Evolutionary conservation across 2,797 vertebrate genomes (phyloP).

Genomic region (Sphaeramia orbicularis): DNA sequence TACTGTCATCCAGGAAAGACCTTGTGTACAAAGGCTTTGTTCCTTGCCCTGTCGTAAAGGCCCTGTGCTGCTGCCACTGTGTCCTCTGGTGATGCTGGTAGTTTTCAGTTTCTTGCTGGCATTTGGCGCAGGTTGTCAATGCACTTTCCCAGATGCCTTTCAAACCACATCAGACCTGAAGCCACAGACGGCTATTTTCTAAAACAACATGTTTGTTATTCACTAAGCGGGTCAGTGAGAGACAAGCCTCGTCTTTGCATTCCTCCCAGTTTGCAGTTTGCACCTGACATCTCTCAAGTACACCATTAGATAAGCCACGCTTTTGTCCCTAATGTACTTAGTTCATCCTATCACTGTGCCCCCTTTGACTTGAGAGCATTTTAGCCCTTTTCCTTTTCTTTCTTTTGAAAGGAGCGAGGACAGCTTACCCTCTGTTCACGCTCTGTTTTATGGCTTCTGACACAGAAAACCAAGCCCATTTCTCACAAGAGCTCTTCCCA

Average conservation of each 20-base stretch:
- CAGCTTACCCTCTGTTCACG: slow-evolving; percentile 42
- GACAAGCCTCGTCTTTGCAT: slow-evolving; percentile 40
- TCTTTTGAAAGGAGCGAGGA: slow-evolving; percentile 27
- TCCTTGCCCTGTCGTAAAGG: too few species aligned
- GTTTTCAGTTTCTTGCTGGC: slow-evolving; percentile 21
- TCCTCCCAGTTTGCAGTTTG: slow-evolving; percentile 51
- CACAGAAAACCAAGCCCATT: slow-evolving; percentile 27
- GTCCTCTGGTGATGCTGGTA: slow-evolving; percentile 21
- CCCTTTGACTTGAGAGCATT: slow-evolving; percentile 29
- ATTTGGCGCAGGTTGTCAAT: slow-evolving; percentile 20
- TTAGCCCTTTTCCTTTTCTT: slow-evolving; percentile 39
- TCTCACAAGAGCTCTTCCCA: slow-evolving; percentile 33
- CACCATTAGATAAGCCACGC: slow-evolving; percentile 51
- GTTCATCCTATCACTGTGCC: slow-evolving; percentile 36
- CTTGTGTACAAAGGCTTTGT: too few species aligned
- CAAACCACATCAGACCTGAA: slow-evolving; percentile 51
- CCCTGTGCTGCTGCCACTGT: slow-evolving; percentile 4
- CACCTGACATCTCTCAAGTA: slow-evolving; percentile 68
- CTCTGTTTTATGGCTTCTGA: slow-evolving; percentile 10
- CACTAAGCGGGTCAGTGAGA: slow-evolving; percentile 49
- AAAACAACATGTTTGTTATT: slow-evolving; percentile 54
- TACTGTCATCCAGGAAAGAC: neutral
- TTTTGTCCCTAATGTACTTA: slow-evolving; percentile 56
- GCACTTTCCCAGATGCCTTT: slow-evolving; percentile 54
- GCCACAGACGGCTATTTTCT: slow-evolving; percentile 22